phyloP scores from a whole-genome alignment of 2,888 invertebrate genomes.

The Nomada fabriciana region DNA sequence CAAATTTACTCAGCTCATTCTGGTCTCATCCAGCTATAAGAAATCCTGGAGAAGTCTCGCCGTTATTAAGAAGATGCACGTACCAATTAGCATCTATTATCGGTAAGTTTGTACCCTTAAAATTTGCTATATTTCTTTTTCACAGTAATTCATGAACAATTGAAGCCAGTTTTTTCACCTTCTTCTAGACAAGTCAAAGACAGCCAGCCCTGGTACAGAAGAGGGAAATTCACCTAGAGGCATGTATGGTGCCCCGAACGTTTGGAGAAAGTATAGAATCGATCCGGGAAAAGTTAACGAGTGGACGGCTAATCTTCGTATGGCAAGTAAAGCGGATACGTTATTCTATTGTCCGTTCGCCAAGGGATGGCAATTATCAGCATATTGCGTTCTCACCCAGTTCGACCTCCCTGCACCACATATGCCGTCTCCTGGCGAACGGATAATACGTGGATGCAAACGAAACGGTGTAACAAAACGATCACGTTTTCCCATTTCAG shows the following conservation, averaged over 20 bases:
- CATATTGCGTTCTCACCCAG: too few species aligned
- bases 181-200: slow-evolving; percentile 78
- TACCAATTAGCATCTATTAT: slow-evolving; percentile 87
- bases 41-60: slow-evolving; percentile 85
- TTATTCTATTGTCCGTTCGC: neutral
- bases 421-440: too few species aligned
- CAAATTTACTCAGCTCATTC: slow-evolving; percentile 85
- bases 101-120: slow-evolving; percentile 75
- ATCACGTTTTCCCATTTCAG: slow-evolving; percentile 83
- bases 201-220: slow-evolving; percentile 83
- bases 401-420: too few species aligned
- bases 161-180: slow-evolving; percentile 1
- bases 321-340: slow-evolving; percentile 84
- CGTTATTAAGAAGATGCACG: slow-evolving; percentile 85
- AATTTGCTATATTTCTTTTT: neutral
- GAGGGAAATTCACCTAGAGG: slow-evolving; percentile 84
- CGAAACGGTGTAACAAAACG: neutral
- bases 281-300: slow-evolving; percentile 89
- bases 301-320: slow-evolving; percentile 92
- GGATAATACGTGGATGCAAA: neutral
- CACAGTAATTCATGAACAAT: neutral
- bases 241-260: slow-evolving; percentile 83
- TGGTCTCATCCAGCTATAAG: slow-evolving; percentile 86
- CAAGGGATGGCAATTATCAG: too few species aligned
- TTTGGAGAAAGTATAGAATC: slow-evolving; percentile 88